These are phyloP conservation scores for Choloepus didactylus DNA, from an alignment of 2,797 vertebrate species.

Conservation along the genomic window DNA sequence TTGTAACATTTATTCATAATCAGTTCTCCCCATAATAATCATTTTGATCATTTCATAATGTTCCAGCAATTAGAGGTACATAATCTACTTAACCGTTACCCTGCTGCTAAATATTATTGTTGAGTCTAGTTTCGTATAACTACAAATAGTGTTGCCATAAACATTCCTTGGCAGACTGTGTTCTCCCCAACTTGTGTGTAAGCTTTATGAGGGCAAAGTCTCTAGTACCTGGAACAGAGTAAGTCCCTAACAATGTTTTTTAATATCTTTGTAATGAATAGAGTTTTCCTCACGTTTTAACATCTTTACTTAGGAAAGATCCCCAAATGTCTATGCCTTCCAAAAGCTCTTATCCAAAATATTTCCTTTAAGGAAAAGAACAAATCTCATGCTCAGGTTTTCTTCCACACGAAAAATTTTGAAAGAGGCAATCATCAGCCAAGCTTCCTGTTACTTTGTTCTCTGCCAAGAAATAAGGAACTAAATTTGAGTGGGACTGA, in stretches of 20 bases:
- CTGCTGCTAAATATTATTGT: not conserved
- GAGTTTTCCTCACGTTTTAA: not conserved
- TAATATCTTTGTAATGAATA: not conserved
- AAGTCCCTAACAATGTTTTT: not conserved
- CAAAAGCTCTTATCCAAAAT: not conserved
- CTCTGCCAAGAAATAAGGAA: not conserved
- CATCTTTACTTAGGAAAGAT: slow-evolving; percentile 3
- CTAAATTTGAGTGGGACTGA: not conserved
- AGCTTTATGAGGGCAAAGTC: not conserved
- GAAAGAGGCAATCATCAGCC: not conserved
- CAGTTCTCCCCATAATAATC: not conserved
- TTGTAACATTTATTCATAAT: not conserved
- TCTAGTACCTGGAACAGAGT: not conserved
- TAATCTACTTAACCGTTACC: slow-evolving; percentile 34
- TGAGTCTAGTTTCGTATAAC: not conserved
- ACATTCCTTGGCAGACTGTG: not conserved
- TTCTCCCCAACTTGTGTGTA: not conserved
- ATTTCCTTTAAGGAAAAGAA: not conserved
- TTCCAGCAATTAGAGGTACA: not conserved
- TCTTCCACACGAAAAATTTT: not conserved
- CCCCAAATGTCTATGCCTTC: not conserved
- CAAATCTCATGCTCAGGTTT: not conserved
- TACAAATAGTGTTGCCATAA: not conserved
- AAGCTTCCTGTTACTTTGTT: not conserved
- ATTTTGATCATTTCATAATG: not conserved